phyloP scores from a whole-genome alignment of 2,113 vertebrate species.

The Tichodroma muraria region DNA sequence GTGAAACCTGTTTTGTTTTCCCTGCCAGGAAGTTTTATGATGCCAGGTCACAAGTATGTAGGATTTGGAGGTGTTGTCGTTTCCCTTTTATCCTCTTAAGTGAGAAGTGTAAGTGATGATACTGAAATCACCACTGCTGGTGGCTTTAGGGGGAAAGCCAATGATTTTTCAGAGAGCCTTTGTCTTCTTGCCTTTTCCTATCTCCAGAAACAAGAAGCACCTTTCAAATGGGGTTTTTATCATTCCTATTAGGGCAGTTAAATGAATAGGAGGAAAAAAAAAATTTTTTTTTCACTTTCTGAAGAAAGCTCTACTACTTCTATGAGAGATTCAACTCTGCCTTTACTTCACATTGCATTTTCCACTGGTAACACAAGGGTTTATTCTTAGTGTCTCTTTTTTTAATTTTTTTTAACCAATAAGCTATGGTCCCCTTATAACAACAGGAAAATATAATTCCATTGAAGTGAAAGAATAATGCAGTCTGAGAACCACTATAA shows the following conservation, averaged over 20 bases:
- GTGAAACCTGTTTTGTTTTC: neutral
- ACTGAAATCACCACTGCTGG: neutral
- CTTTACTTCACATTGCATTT: neutral
- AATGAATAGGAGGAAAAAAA: neutral
- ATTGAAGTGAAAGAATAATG: neutral
- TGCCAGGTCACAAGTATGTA: neutral
- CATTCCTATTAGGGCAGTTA: neutral
- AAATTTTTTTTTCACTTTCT: neutral
- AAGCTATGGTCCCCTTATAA: neutral
- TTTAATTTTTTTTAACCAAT: neutral
- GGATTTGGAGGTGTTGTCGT: neutral
- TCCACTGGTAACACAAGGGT: neutral
- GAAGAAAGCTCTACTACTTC: neutral
- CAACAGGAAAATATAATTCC: neutral
- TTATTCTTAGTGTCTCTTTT: neutral
- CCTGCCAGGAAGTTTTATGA: neutral
- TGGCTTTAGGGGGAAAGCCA: neutral
- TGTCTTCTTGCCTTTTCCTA: neutral
- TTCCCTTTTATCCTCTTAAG: neutral
- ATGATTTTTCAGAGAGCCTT: neutral
- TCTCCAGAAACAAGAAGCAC: neutral
- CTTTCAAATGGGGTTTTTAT: neutral
- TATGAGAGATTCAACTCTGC: neutral
- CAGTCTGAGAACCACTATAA: neutral
- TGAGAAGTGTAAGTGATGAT: neutral